Percentiles rank a stretch among this genome's conserved stretches.
Evolutionary conservation across 2,888 invertebrate species (phyloP).

Genomic region (Drosophila lacicola): DNA sequence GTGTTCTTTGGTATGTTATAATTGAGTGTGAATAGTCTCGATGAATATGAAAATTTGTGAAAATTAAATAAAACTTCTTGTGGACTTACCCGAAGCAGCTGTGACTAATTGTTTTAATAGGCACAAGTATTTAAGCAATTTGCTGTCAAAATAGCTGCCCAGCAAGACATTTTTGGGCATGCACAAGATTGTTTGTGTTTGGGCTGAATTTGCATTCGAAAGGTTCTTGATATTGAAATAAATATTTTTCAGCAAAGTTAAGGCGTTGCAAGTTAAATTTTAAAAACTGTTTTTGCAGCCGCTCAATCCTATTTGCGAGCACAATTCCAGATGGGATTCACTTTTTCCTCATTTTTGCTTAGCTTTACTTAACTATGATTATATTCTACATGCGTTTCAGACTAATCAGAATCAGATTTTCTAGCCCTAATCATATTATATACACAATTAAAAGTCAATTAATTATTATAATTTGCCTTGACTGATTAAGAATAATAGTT

Average conservation of each 20-base stretch:
- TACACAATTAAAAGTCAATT: too few relatives aligned
- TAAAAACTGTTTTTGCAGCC: too few relatives aligned
- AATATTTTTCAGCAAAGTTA: background rate
- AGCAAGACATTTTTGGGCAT: slow-evolving; percentile 25
- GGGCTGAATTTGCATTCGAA: slow-evolving; percentile 1
- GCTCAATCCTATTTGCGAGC: too few relatives aligned
- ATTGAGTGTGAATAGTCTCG: slow-evolving; percentile 82
- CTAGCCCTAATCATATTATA: too few relatives aligned
- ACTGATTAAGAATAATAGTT: too few relatives aligned
- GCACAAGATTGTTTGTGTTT: background rate
- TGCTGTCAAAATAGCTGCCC: slow-evolving; percentile 53
- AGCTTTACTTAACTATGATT: background rate
- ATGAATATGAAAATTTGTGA: slow-evolving; percentile 79
- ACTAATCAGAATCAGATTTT: too few relatives aligned
- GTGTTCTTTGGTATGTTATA: slow-evolving; percentile 80
- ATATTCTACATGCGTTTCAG: background rate
- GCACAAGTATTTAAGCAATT: slow-evolving; percentile 66
- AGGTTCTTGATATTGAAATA: slow-evolving; percentile 12
- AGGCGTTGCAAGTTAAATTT: too few relatives aligned
- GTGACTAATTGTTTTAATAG: slow-evolving; percentile 73
- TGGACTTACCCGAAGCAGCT: slow-evolving; percentile 33
- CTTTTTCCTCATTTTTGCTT: too few relatives aligned
- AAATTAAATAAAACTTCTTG: slow-evolving; percentile 71
- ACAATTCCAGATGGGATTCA: too few relatives aligned
- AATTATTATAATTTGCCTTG: too few relatives aligned